A percentile compares a stretch with the other conserved stretches of the same genome.
phyloP scores from a whole-genome alignment of 2,797 vertebrate species.

The Trichosurus vulpecula region DNA sequence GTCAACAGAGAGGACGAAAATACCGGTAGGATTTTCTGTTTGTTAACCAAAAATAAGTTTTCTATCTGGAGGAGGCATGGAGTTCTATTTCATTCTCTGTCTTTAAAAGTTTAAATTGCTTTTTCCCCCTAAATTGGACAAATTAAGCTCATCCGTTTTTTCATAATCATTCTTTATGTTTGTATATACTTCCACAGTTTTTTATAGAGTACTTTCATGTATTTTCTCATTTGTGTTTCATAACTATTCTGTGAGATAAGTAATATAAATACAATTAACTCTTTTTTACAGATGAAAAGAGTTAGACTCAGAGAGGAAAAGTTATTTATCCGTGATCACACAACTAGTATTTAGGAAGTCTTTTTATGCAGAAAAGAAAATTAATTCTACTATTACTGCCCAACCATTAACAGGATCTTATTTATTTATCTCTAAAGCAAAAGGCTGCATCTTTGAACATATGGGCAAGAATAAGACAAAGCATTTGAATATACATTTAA shows the following conservation, averaged over 20 bases:
- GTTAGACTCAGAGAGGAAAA: not conserved
- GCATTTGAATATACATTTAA: not conserved
- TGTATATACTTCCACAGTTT: not conserved
- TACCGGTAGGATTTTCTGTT: constrained; percentile 87
- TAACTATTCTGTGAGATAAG: not conserved
- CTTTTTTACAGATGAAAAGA: not conserved
- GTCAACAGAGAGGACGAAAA: constrained; percentile 93
- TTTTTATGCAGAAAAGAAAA: not conserved
- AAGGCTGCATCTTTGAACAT: not conserved
- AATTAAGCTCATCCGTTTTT: not conserved
- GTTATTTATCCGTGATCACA: not conserved
- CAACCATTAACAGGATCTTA: not conserved
- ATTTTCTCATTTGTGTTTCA: not conserved
- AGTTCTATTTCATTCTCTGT: not conserved
- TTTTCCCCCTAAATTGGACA: not conserved
- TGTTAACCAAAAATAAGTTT: not conserved
- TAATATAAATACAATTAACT: not conserved
- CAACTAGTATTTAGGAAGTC: not conserved
- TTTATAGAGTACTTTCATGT: not conserved
- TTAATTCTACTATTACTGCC: not conserved
- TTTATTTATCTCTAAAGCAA: not conserved
- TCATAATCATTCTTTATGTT: not conserved
- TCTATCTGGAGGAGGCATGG: not conserved
- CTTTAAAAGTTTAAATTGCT: not conserved
- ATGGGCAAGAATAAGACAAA: not conserved